A percentile compares a stretch with the other conserved stretches of the same genome.
Conservation (phyloP, 2,113 vertebrate genomes). For the Rhea americana region DNA sequence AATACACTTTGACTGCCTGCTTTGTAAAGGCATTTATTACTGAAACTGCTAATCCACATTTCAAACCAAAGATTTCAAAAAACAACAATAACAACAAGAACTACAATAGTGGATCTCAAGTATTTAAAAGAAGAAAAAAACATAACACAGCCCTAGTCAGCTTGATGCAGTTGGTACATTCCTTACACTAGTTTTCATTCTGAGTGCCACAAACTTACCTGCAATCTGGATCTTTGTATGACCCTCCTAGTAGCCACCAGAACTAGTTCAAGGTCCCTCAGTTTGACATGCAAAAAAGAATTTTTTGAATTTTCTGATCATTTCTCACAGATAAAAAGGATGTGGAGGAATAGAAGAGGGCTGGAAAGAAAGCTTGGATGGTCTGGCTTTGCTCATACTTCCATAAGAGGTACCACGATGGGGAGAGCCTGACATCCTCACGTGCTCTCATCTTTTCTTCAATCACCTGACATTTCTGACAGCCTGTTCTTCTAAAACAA, state of each 20-base stretch:
- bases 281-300: background rate
- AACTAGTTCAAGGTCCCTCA: background rate
- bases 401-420: accelerated
- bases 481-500: background rate
- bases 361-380: background rate
- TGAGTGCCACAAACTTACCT: background rate
- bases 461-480: background rate
- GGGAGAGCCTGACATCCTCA: background rate
- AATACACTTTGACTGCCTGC: background rate
- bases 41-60: background rate
- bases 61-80: background rate
- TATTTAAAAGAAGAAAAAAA: background rate
- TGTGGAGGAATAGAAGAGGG: background rate
- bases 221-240: background rate
- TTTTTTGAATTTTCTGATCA: background rate
- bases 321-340: background rate
- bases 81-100: background rate
- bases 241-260: background rate
- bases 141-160: accelerated
- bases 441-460: background rate
- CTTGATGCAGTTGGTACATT: background rate
- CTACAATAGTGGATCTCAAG: background rate
- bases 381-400: background rate
- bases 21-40: background rate
- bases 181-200: background rate